These are phyloP conservation scores for Julus scandinavius DNA, from an alignment of 2,888 invertebrate genomes.

Conservation along the genomic window DNA sequence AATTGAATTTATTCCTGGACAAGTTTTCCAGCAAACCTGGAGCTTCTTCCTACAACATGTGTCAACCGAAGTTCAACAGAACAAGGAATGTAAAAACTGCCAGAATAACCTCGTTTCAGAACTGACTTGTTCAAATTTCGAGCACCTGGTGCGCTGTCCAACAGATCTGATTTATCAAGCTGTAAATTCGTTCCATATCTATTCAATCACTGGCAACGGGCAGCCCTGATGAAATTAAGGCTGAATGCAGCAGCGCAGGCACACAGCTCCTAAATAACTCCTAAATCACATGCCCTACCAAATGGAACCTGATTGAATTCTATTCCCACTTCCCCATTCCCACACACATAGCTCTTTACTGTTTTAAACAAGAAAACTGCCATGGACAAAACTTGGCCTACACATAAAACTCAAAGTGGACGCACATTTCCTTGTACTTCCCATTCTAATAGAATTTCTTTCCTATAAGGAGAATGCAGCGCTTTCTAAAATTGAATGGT, in stretches of 20 bases:
- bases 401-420: slow-evolving; percentile 38
- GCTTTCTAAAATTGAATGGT: neutral
- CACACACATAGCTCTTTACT: neutral
- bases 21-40: neutral
- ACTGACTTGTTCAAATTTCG: slow-evolving; percentile 5
- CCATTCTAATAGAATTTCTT: neutral
- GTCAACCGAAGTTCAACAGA: neutral
- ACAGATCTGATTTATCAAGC: slow-evolving; percentile 26
- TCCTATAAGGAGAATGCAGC: neutral
- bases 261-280: slow-evolving; percentile 15
- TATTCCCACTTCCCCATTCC: slow-evolving; percentile 20
- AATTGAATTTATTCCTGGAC: neutral
- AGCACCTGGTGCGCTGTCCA: slow-evolving; percentile 35
- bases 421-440: neutral
- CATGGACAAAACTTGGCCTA: neutral
- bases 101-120: slow-evolving; percentile 8
- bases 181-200: slow-evolving; percentile 39
- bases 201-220: slow-evolving; percentile 19
- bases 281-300: slow-evolving; percentile 35
- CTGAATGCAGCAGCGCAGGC: neutral
- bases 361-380: neutral
- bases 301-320: slow-evolving; percentile 17
- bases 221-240: slow-evolving; percentile 30
- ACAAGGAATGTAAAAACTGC: neutral
- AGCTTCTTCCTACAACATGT: neutral